phyloP scores from a whole-genome alignment of 2,888 invertebrate species.

The Deroplatys truncata region DNA sequence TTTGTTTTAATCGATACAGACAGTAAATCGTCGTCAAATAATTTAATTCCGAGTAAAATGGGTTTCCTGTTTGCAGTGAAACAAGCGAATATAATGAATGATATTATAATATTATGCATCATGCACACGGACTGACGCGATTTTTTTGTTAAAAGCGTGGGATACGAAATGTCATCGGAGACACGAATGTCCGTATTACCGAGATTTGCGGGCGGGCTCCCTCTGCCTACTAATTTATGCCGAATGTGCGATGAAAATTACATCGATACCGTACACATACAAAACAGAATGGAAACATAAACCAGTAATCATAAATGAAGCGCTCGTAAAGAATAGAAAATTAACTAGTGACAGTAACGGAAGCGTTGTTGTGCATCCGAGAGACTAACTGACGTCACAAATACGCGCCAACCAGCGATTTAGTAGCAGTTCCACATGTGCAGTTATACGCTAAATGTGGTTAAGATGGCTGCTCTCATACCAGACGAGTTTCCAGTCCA shows the following conservation, averaged over 20 bases:
- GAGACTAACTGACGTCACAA: too few relatives aligned
- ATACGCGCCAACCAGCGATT: background rate
- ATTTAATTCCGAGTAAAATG: background rate
- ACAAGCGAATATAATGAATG: background rate
- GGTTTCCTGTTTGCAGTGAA: background rate
- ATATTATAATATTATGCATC: background rate
- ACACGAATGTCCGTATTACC: background rate
- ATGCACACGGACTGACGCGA: background rate
- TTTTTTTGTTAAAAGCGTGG: background rate
- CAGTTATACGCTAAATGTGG: background rate
- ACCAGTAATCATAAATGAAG: background rate
- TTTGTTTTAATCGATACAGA: too few relatives aligned
- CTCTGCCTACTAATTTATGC: too few relatives aligned
- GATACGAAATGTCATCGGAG: too few relatives aligned
- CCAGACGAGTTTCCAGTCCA: too few relatives aligned
- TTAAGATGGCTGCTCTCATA: background rate
- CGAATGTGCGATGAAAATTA: background rate
- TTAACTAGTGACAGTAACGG: background rate
- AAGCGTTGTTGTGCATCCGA: too few relatives aligned
- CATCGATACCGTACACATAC: background rate
- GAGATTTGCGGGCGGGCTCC: background rate
- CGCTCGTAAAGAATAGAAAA: background rate
- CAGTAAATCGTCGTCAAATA: background rate
- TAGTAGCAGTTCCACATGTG: background rate
- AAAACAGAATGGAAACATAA: background rate